Conservation (phyloP, 2,797 vertebrate species). For the Sebastes nivosus region DNA sequence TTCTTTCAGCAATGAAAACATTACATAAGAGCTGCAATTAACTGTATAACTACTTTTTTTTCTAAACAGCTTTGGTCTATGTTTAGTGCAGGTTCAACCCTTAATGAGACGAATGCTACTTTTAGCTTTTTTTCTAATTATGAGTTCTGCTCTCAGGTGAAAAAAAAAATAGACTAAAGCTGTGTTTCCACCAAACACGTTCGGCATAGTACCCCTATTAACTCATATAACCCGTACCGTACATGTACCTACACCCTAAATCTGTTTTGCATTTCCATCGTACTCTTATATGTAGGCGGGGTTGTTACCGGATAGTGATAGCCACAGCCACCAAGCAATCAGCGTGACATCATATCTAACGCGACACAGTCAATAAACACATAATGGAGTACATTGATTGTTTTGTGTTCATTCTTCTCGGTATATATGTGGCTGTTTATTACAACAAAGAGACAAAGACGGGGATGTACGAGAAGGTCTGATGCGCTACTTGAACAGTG, state of each 20-base stretch:
- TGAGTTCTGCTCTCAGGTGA: background rate
- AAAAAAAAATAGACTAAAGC: background rate
- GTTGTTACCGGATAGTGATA: too few species aligned
- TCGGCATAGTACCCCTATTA: too few species aligned
- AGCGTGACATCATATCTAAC: too few species aligned
- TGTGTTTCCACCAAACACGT: too few species aligned
- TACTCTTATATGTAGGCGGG: too few species aligned
- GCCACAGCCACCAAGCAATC: too few species aligned
- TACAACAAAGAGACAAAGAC: background rate
- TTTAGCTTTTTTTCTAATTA: constrained; percentile 28
- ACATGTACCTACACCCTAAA: too few species aligned
- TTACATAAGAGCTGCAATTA: constrained; percentile 35
- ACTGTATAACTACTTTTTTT: background rate
- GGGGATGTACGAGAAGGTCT: background rate
- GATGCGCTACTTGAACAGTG: background rate
- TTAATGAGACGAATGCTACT: constrained; percentile 30
- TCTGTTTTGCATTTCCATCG: too few species aligned
- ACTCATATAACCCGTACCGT: too few species aligned
- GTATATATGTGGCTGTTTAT: background rate
- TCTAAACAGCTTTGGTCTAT: constrained; percentile 11
- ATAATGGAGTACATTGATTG: background rate
- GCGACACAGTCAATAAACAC: too few species aligned
- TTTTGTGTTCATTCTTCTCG: background rate
- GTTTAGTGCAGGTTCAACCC: constrained; percentile 34
- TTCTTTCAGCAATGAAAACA: background rate